Percentiles rank a stretch among this genome's conserved stretches.
phyloP scores from a whole-genome alignment of 2,888 invertebrate genomes.

The Chaetogeoica ovagalla region DNA sequence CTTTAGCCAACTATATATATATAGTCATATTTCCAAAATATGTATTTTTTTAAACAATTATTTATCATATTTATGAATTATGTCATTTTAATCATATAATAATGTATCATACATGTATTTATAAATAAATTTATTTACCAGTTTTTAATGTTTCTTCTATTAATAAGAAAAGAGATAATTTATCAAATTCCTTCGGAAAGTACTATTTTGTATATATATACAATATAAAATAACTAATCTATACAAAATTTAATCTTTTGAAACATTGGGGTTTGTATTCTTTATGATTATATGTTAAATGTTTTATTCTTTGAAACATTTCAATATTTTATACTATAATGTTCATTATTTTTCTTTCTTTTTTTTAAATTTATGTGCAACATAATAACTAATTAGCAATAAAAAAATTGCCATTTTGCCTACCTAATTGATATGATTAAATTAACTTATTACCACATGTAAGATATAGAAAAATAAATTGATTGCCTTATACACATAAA shows the following conservation, averaged over 20 bases:
- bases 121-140: conserved; percentile 44
- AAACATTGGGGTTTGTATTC: too few species aligned
- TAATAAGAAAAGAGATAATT: neutral
- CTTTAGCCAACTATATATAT: conserved; percentile 33
- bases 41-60: conserved; percentile 47
- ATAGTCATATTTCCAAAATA: conserved; percentile 29
- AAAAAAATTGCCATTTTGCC: too few species aligned
- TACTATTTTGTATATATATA: neutral
- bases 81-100: conserved; percentile 41
- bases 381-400: too few species aligned
- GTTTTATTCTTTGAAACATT: too few species aligned
- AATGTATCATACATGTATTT: conserved; percentile 44
- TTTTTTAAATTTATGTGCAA: too few species aligned
- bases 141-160: conserved; percentile 32
- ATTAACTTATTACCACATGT: too few species aligned
- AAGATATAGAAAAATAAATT: too few species aligned
- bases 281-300: too few species aligned
- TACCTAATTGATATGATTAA: too few species aligned
- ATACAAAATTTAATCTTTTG: neutral
- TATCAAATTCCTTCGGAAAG: neutral
- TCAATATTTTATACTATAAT: too few species aligned
- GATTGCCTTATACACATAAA: too few species aligned
- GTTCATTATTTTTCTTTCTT: too few species aligned
- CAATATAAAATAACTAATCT: neutral
- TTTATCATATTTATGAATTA: conserved; percentile 42